Percentiles rank a stretch among this genome's conserved stretches.
Conservation (phyloP, 2,113 vertebrate genomes). For the Oncorhynchus nerka region DNA sequence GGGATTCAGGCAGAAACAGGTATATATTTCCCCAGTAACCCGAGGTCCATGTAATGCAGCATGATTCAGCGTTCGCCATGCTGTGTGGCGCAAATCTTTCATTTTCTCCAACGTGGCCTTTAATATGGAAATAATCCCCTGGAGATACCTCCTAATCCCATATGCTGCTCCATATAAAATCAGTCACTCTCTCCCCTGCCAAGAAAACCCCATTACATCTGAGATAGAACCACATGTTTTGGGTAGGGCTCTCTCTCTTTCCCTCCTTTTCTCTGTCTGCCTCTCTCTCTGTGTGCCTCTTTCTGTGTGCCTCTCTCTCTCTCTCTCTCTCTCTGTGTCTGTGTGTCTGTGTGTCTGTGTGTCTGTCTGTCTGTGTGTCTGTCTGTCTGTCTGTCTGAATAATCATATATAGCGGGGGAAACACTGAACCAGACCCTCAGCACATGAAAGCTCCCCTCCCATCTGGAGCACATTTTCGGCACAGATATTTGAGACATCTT, state of each 20-base stretch:
- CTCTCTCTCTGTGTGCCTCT: background rate
- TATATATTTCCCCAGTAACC: constrained; percentile 52
- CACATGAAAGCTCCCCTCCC: constrained; percentile 72
- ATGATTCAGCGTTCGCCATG: constrained; percentile 9
- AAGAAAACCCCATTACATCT: too few species aligned
- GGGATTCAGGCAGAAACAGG: constrained; percentile 99
- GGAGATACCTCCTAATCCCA: constrained; percentile 40
- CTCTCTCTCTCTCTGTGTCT: background rate
- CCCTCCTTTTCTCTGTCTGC: constrained; percentile 9
- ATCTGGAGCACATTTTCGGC: constrained; percentile 81
- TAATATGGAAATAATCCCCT: constrained; percentile 53
- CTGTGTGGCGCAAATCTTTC: constrained; percentile 30
- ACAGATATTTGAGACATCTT: constrained; percentile 79
- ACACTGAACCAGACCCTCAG: constrained; percentile 51
- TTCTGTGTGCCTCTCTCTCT: background rate
- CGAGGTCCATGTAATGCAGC: constrained; percentile 13
- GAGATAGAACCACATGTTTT: too few species aligned
- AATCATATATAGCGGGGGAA: constrained; percentile 79
- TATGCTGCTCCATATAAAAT: constrained; percentile 45
- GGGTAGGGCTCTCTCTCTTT: background rate
- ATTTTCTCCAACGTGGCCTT: constrained; percentile 25
- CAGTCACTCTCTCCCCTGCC: constrained; percentile 5
- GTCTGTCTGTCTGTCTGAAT: constrained; percentile 22
- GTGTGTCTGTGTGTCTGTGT: background rate
- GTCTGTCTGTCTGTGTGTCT: background rate